Percentiles rank a stretch among this genome's conserved stretches.
Conservation (phyloP, 2,888 invertebrate genomes). For the Orthosia gothica region DNA sequence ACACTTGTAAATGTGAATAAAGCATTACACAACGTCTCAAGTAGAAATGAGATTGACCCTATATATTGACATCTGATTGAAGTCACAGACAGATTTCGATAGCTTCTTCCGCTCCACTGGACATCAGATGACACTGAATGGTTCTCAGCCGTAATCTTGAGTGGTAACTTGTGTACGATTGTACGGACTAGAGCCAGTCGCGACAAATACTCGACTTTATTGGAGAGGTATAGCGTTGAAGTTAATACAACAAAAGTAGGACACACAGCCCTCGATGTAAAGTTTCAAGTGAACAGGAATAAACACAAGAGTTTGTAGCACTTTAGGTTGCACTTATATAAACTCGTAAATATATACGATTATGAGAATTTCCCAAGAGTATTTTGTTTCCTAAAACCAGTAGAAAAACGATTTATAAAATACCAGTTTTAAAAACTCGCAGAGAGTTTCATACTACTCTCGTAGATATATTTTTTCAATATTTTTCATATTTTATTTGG, state of each 20-base stretch:
- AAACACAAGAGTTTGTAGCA: conserved; percentile 28
- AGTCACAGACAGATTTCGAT: conserved; percentile 6
- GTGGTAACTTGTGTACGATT: conserved; percentile 2
- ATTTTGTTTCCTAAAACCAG: too few species aligned
- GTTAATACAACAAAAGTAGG: conserved; percentile 6
- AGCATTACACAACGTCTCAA: not conserved
- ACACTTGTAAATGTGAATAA: not conserved
- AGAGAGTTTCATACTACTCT: too few species aligned
- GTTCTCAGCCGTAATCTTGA: conserved; percentile 4
- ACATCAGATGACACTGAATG: conserved; percentile 16
- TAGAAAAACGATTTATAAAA: too few species aligned
- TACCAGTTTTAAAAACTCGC: too few species aligned
- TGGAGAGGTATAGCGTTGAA: not conserved
- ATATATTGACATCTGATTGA: not conserved
- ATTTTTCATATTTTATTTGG: too few species aligned
- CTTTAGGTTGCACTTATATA: conserved; percentile 14
- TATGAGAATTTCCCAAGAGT: too few species aligned
- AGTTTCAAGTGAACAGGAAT: conserved; percentile 9
- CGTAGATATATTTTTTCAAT: too few species aligned
- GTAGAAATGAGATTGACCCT: not conserved
- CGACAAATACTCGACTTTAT: conserved; percentile 18
- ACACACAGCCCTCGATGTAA: conserved; percentile 14
- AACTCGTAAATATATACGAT: too few species aligned
- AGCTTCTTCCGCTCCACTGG: not conserved
- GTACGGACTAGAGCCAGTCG: not conserved